These are phyloP conservation scores for Bimastos eiseni DNA, from an alignment of 2,888 invertebrate species.

Conservation along the genomic window DNA sequence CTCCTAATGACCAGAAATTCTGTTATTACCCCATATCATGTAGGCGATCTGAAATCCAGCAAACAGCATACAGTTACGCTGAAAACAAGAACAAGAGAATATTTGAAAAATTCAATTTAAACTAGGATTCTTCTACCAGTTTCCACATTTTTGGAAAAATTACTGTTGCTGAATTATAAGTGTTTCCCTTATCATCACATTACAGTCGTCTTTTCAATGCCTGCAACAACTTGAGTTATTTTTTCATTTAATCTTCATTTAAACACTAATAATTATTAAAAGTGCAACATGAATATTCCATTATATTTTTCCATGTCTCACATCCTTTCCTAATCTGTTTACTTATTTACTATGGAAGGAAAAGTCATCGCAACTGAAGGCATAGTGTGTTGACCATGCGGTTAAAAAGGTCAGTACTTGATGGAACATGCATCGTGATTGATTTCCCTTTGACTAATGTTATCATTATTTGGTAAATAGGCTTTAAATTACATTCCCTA, in stretches of 20 bases:
- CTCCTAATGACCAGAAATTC: slow-evolving; percentile 1
- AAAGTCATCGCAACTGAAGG: too few relatives aligned
- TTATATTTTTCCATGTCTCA: too few relatives aligned
- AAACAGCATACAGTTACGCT: slow-evolving; percentile 52
- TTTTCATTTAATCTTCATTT: too few relatives aligned
- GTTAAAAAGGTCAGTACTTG: too few relatives aligned
- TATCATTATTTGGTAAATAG: background rate
- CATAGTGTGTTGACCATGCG: background rate
- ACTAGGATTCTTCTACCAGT: background rate
- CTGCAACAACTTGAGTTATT: too few relatives aligned
- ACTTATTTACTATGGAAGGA: too few relatives aligned
- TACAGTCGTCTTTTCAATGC: too few relatives aligned
- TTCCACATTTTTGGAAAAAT: background rate
- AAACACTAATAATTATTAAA: too few relatives aligned
- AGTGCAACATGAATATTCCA: too few relatives aligned
- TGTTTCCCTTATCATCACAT: too few relatives aligned
- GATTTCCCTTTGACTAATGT: background rate
- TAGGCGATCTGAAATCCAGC: slow-evolving; percentile 54
- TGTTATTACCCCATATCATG: slow-evolving; percentile 51
- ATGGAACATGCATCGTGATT: background rate
- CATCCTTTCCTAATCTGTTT: too few relatives aligned
- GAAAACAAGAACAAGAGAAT: slow-evolving; percentile 26
- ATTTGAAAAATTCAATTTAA: background rate
- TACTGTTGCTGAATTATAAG: too few relatives aligned
- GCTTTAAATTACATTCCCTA: background rate